Percentiles rank a stretch among this genome's conserved stretches.
Evolutionary conservation across 2,113 vertebrate genomes (phyloP).

Genomic region (Ptychochromis oligacanthus): DNA sequence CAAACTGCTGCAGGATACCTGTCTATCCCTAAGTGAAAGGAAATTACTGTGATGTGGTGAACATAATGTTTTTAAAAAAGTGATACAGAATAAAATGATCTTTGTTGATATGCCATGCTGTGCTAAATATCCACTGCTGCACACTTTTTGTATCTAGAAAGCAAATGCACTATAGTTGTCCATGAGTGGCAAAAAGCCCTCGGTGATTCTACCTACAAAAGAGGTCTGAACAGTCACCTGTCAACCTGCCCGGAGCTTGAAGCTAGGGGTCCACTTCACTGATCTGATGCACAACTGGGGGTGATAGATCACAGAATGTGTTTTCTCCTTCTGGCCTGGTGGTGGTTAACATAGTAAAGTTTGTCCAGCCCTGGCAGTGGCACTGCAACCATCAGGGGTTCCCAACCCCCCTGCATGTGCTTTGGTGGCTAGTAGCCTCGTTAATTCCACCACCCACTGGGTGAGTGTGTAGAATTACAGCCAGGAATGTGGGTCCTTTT

Average conservation of each 20-base stretch:
- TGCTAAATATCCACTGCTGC: not conserved
- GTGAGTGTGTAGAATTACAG: conserved; percentile 21
- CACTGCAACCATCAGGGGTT: conserved; percentile 20
- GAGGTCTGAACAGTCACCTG: conserved; percentile 26
- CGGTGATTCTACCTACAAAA: conserved; percentile 8
- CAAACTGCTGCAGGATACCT: not conserved
- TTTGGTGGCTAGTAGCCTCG: conserved; percentile 50
- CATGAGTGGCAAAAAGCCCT: conserved; percentile 4
- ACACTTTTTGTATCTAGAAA: not conserved
- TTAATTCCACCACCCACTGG: conserved; percentile 71
- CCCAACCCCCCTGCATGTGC: conserved; percentile 3
- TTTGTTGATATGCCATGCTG: not conserved
- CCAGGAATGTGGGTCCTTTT: conserved; percentile 13
- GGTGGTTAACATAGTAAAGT: conserved; percentile 38
- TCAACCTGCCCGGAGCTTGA: conserved; percentile 31
- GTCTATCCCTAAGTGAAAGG: not conserved
- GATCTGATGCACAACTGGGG: conserved; percentile 46
- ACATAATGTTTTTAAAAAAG: not conserved
- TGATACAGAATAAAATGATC: not conserved
- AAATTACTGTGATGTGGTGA: not conserved
- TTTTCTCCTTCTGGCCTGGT: conserved; percentile 36
- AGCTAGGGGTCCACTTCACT: conserved; percentile 46
- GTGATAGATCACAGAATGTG: conserved; percentile 48
- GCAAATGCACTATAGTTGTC: not conserved
- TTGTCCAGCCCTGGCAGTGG: conserved; percentile 16